Evolutionary conservation across 2,888 invertebrate genomes (phyloP).

Genomic region (Nesidiocoris tenuis): DNA sequence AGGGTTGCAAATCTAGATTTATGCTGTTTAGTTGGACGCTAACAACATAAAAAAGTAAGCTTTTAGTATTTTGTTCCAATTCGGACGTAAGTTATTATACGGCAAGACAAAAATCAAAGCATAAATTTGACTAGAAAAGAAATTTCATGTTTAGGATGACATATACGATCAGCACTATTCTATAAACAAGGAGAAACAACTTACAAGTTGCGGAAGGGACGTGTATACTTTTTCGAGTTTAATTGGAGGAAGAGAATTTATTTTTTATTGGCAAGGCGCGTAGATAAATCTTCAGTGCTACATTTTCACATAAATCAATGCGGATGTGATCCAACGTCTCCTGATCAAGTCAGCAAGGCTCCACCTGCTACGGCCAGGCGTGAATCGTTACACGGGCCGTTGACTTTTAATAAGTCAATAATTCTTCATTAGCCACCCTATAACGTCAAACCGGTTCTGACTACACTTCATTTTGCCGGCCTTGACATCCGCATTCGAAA

Average conservation of each 20-base stretch:
- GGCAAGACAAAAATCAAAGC: too few relatives aligned
- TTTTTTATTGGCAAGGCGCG: neutral
- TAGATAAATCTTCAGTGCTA: neutral
- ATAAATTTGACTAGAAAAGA: too few relatives aligned
- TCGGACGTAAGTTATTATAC: too few relatives aligned
- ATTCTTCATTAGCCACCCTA: constrained; percentile 3
- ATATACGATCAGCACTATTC: too few relatives aligned
- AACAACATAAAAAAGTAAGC: too few relatives aligned
- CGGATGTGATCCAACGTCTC: neutral
- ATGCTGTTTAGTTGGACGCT: too few relatives aligned
- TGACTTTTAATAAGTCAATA: constrained; percentile 14
- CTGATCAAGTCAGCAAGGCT: neutral
- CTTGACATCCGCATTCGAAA: neutral
- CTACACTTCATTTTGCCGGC: constrained; percentile 2
- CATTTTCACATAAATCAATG: neutral
- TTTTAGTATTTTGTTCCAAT: too few relatives aligned
- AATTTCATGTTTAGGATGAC: too few relatives aligned
- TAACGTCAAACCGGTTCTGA: neutral
- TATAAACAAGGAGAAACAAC: too few relatives aligned
- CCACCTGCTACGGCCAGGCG: neutral
- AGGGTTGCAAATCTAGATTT: too few relatives aligned
- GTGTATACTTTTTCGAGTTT: too few relatives aligned
- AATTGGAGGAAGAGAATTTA: neutral
- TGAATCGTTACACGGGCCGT: constrained; percentile 1
- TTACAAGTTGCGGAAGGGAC: too few relatives aligned